Conservation (phyloP, 1,140 invertebrate genomes). For the Drosophila rhopaloa region DNA sequence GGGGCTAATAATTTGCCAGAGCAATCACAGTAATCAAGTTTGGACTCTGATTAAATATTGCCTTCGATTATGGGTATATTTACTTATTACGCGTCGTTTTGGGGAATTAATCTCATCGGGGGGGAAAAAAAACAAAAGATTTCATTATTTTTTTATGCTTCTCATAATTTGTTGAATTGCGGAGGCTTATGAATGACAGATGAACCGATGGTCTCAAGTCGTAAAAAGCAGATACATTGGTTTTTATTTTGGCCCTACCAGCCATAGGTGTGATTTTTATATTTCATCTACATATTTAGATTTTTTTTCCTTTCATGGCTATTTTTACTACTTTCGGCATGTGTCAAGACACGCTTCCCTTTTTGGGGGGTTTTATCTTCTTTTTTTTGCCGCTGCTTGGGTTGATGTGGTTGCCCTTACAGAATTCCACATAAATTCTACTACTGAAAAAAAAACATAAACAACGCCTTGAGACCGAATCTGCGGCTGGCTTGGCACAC, state of each 20-base stretch:
- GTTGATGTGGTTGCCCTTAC: conserved; percentile 48
- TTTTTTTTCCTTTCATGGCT: conserved; percentile 37
- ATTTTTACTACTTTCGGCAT: conserved; percentile 64
- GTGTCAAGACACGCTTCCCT: conserved; percentile 56
- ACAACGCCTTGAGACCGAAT: conserved; percentile 38
- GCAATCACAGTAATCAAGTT: conserved; percentile 58
- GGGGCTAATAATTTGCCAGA: conserved; percentile 15
- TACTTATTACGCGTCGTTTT: conserved; percentile 2
- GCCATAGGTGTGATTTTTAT: conserved; percentile 62
- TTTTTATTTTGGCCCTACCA: conserved; percentile 14
- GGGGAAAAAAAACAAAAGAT: conserved; percentile 20
- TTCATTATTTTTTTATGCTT: conserved; percentile 60
- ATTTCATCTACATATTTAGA: conserved; percentile 44
- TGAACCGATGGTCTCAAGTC: conserved; percentile 23
- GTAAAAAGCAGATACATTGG: conserved; percentile 41
- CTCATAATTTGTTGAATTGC: conserved; percentile 67
- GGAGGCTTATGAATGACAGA: conserved; percentile 54
- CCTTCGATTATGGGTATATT: conserved; percentile 15
- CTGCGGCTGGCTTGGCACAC: conserved; percentile 50
- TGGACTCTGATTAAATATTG: conserved; percentile 18
- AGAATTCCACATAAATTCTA: conserved; percentile 72
- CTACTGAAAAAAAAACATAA: conserved; percentile 32
- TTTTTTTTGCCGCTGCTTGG: conserved; percentile 22
- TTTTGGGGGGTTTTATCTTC: conserved; percentile 33
- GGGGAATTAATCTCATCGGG: conserved; percentile 5